Base-by-base conservation (phyloP, 1,140 invertebrate genomes). In the Magallana gigas region DNA sequence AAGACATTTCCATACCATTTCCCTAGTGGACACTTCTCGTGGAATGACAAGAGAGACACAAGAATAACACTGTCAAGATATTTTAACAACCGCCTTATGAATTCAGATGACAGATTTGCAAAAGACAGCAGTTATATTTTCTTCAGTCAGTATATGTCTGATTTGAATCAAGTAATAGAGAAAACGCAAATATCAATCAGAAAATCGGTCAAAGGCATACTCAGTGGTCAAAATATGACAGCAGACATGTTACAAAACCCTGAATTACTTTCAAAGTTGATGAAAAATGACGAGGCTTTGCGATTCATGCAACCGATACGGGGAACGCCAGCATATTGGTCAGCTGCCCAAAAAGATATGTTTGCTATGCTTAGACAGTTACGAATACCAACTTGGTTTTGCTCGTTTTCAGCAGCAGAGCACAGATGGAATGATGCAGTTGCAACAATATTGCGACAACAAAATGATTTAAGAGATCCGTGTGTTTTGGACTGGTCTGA, bases 321-420 rank as follows among this genome's bases (percentile, higher is more conserved):
- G n/a, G 85, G 80, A 48, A 90, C 87, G 1, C 90, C 90, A 9
- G 84, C 87, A 59, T 90, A 90, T 76, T 89, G 82, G 83, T n/a
- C 90, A 81, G 36, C 29, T 76, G 56, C 68, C 23, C 59, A 90
- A 64, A 90, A 90, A 81, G 89, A 90, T 60, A 12, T 91, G 12
- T 90, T 91, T 89, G 90, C 90, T 8, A 91, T 91, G 90, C 68
- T 91, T 1, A 48, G 88, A 6, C 89, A 90, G 84, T 58, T 90
- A 11, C 87, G 89, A 5, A 8, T 83, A 9, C 85, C 89, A 58
- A 89, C 87, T 11, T 90, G 62, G 58, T 88, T 91, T 84, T 83
- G 62, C 48, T 89, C 82, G 16, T 85, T 90, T 71, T 91, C 88
- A 29, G 88, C 88, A 56, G 90, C 87, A 14, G 90, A 90, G 68